Base-by-base conservation (phyloP, 2,888 invertebrate genomes). In the Phorcus lineatus region DNA sequence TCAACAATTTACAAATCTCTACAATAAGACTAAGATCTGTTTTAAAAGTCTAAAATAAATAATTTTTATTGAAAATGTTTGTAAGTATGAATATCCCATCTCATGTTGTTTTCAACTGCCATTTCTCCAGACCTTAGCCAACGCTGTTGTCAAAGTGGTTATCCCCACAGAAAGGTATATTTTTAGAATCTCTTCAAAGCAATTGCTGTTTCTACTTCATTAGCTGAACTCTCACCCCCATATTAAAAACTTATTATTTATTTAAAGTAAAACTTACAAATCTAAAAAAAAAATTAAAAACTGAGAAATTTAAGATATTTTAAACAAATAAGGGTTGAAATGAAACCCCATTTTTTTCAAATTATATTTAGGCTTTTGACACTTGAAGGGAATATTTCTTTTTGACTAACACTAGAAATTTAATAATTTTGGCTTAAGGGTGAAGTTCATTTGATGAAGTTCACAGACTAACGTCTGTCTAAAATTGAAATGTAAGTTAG, bases 121-220 rank as follows among this genome's bases (percentile, higher is more conserved):
- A 86, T 90, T 90, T 90, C 94, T 94, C 93, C 95, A 96, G 96
- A 96, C 98, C 93, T 92, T 99, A 92, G 95, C 96, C 92, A 97
- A 97, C 93, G 96, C 97, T 70, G 95, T 97, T 90, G 97, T 99
- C 87, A 99, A 98, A 96, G 99, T 99, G 89, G 98, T 99, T 88
- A 97, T 98, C 93, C 99, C 99, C 79, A 98, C 97, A 79, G 99
- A 99, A 94, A 97, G 97, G 97, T 97, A 95, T 90, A 88, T 82
- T 78, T 80, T 85, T 81, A 83, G 80, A 77, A 62, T 81, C 76
- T 78, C 74, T 83, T 62, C 28, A 24, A 28, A 62, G 16, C 62
- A 62, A 16, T 62, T 62, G 62, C 28, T 47, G 47, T 47, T 47
- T 47, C 47, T 47, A 47, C 47, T 47, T 13, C 47, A 47, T 47